A percentile compares a stretch with the other conserved stretches of the same genome.
These are phyloP conservation scores for Dynastes hyllus DNA, from an alignment of 2,888 invertebrate species.

Conservation along the genomic window DNA sequence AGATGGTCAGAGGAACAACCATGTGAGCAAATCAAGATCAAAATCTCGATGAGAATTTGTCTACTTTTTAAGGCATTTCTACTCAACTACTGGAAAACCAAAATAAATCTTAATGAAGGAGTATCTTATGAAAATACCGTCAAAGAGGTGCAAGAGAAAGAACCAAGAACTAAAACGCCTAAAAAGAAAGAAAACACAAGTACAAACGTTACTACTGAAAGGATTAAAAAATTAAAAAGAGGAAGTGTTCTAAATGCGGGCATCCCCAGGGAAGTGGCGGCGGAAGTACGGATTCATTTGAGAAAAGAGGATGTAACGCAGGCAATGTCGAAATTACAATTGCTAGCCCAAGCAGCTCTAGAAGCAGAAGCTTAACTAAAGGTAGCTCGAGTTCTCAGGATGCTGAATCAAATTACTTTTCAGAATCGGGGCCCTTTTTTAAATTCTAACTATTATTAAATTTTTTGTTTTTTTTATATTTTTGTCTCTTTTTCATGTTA, in stretches of 20 bases:
- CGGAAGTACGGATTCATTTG: constrained; percentile 10
- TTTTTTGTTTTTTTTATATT: constrained; percentile 31
- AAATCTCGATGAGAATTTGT: constrained; percentile 33
- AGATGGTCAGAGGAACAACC: constrained; percentile 2
- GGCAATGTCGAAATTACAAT: constrained; percentile 47
- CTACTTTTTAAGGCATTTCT: constrained; percentile 33
- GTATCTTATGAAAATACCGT: constrained; percentile 29
- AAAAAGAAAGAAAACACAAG: constrained; percentile 31
- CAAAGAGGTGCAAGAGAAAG: constrained; percentile 28
- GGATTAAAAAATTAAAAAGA: constrained; percentile 31
- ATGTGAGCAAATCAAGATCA: constrained; percentile 23
- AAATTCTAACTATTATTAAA: constrained; percentile 12
- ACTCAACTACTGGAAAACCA: constrained; percentile 31
- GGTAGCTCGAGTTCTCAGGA: constrained; percentile 31
- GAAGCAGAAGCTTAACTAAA: constrained; percentile 47
- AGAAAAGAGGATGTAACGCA: neutral
- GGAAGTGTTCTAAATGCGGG: constrained; percentile 32
- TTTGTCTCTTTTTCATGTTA: neutral
- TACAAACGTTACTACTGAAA: constrained; percentile 20
- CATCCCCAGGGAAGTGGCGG: constrained; percentile 18
- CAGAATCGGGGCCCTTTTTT: constrained; percentile 32
- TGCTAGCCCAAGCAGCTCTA: constrained; percentile 51
- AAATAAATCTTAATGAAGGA: constrained; percentile 11
- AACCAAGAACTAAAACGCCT: constrained; percentile 23
- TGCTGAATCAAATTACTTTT: constrained; percentile 14